These are phyloP conservation scores for Luehdorfia chinensis DNA, from an alignment of 1,140 invertebrate species.

Conservation along the genomic window DNA sequence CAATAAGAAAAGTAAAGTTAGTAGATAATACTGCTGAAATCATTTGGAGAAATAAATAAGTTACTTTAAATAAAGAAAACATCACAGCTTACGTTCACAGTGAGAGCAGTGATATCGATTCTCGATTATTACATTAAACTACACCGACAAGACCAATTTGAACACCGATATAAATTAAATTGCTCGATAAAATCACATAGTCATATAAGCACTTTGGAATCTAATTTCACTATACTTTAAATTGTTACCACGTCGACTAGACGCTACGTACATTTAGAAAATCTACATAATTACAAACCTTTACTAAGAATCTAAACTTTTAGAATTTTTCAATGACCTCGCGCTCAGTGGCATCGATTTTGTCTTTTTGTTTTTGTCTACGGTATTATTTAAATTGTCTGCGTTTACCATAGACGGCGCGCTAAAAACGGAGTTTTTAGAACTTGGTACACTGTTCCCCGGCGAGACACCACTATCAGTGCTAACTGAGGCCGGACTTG, in stretches of 20 bases:
- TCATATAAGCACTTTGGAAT: slow-evolving; percentile 64
- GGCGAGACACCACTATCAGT: slow-evolving; percentile 65
- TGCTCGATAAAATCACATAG: slow-evolving; percentile 33
- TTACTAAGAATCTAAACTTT: slow-evolving; percentile 70
- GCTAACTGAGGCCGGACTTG: slow-evolving; percentile 56
- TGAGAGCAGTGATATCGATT: slow-evolving; percentile 20
- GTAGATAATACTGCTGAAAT: slow-evolving; percentile 4
- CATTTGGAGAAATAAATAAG: slow-evolving; percentile 22
- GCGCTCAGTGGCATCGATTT: slow-evolving; percentile 41
- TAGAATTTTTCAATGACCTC: slow-evolving; percentile 67
- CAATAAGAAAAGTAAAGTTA: neutral
- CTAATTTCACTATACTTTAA: slow-evolving; percentile 64
- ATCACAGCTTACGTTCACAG: slow-evolving; percentile 23
- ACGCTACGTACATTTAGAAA: slow-evolving; percentile 73
- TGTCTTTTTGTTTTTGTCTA: slow-evolving; percentile 60
- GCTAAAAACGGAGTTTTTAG: slow-evolving; percentile 51
- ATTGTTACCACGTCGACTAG: slow-evolving; percentile 44
- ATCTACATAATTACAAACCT: slow-evolving; percentile 76
- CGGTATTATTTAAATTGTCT: slow-evolving; percentile 35
- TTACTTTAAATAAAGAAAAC: slow-evolving; percentile 22
- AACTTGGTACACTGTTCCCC: slow-evolving; percentile 53
- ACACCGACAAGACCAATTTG: slow-evolving; percentile 30
- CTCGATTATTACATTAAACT: slow-evolving; percentile 23
- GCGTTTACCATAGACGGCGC: slow-evolving; percentile 37
- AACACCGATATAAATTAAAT: slow-evolving; percentile 43